Evolutionary conservation across 2,113 vertebrate species (phyloP), one percentile per base, ranked within the genome.

Genomic region (Clarias gariepinus): DNA sequence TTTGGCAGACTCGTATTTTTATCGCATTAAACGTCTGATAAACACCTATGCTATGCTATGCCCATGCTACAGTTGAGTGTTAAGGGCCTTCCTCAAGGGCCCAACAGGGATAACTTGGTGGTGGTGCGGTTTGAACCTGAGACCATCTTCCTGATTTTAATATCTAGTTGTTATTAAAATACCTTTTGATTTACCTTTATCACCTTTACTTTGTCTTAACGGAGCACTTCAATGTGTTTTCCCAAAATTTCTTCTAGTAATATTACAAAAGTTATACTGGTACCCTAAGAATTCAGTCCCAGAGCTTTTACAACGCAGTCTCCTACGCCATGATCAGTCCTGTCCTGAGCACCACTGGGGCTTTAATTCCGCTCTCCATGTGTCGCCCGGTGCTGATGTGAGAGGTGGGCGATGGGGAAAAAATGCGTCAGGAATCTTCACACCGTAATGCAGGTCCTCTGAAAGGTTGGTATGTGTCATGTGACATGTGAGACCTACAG

Each of bases 401-500:
- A 53, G 47, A 53, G 19, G 66, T 58, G 47, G 53, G 66, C 28
- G 28, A 66, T 30, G 33, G 25, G 25, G 58, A 13, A 71, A 18
- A 71, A 83, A 57, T 5, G 30, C 30, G 12, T 7, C 9, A 8
- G 83, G 58, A 61, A 84, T 10, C 68, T 60, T 61, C 25, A 55
- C 30, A 18, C 25, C 25, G 55, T 30, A 47, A 36, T 12, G 55
- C 55, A 10, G 36, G 36, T 61, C 36, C 55, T n/a, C 55, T 83
- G 28, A 9, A 55, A 73, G 53, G 53, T 30, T 73, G 30, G 68
- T 60, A 57, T 64, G 55, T 41, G 23, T 36, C 61, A 25, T 73
- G 68, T 84, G 82, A 84, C 52, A 69, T 15, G 82, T 25, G 80
- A 64, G 33, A 64, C 60, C 80, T 52, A 47, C 36, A 52, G 60